Base-by-base conservation (phyloP, 2,113 vertebrate species). In the Phylloscopus trochiloides region DNA sequence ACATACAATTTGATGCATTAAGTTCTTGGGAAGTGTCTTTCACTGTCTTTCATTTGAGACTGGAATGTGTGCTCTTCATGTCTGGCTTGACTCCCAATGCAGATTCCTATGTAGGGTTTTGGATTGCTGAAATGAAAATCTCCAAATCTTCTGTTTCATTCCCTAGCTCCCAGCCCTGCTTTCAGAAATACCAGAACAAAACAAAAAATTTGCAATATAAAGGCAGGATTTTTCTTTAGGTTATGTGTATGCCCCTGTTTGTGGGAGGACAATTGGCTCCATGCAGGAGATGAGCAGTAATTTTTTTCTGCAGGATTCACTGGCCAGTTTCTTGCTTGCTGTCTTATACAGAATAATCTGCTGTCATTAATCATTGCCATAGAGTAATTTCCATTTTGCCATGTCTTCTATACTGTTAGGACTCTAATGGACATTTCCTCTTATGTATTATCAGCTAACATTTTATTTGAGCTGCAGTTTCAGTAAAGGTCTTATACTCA, bases 301-400 rank as follows among this genome's bases (percentile, higher is more conserved):
- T 75, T 94, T 92, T 67, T 67, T 89, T 55, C 38, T 66, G 59
- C 38, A 59, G 61, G 74, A 72, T 79, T 90, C 78, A 59, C 17
- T 29, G 6, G 6, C 24, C 12, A 5, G 26, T 75, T 89, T 86
- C 68, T 91, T 81, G 19, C 19, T 81, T 81, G 14, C 65, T 91
- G 43, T 74, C 5, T 63, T 59, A 17, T 7, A n/a, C 16, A 62
- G 75, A 73, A 66, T 67, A 83, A 80, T 89, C 61, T 87, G 28
- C 28, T 86, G 22, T 57, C 63, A 51, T 92, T 92, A 95, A 72
- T 94, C 83, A 68, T 45, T 84, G 34, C 47, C 21, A 7, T 71
- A 83, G 58, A 80, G 47, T 51, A 77, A 71, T 95, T 93, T 86
- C 78, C 54, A 73, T 92, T 92, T 90, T 95, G 86, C 47, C 3